Evolutionary conservation across 2,797 vertebrate genomes (phyloP), one percentile per base, ranked within the genome.

Genomic region (Parotocinclus haroldoi): DNA sequence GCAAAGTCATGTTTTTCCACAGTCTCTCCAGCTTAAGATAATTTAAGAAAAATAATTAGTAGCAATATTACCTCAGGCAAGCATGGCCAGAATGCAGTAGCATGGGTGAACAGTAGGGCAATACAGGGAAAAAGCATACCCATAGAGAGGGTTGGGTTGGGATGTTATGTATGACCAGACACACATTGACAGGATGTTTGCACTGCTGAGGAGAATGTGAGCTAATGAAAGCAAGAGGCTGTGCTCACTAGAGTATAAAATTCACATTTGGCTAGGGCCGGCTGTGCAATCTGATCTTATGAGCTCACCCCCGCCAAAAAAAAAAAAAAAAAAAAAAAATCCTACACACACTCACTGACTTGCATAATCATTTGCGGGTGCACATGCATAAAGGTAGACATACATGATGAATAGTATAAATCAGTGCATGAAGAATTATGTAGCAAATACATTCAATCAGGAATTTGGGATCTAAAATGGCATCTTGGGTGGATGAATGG

Each of bases 171-270:
- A 45, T 19, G 18, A 51, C 19, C 51, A 80, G 63, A 51, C 27
- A 73, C 74, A 82, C 84, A 78, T 82, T 80, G 88, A 90, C 86
- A 89, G 83, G 87, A 86, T 88, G 87, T 82, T 82, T 82, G 89
- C 91, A 88, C 91, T 76, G 86, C 84, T 90, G 88, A 85, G 80
- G 83, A 89, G 87, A 90, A 90, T 91, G 87, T 85, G 91, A 91
- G 86, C 91, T 92, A 92, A 94, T 92, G 90, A 93, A 92, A 89
- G 86, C 89, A 87, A 90, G 92, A 87, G 88, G 87, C 89, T 84
- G 88, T 85, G 88, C 87, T 92, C 86, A 88, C 77, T 83, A 84
- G 87, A 91, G 89, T 87, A 91, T 90, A 93, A 91, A 93, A 90
- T 92, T 90, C 86, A 85, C 89, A 89, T 91, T 91, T 81, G 88